A percentile compares a stretch with the other conserved stretches of the same genome.
These are phyloP conservation scores for Anthrax anthrax DNA, from an alignment of 2,888 invertebrate genomes.

Conservation along the genomic window DNA sequence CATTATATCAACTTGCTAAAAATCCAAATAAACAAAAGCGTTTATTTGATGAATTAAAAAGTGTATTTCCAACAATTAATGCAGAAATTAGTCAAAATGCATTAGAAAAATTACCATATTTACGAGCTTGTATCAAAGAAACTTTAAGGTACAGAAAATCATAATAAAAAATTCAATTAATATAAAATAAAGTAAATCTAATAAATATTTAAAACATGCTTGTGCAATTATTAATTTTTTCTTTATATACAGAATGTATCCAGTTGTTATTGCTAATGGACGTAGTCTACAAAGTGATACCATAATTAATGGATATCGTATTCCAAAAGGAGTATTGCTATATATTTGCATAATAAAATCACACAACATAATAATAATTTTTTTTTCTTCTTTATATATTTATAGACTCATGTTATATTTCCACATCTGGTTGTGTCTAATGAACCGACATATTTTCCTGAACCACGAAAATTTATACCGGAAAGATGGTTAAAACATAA, in stretches of 20 bases:
- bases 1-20: constrained; percentile 57
- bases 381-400: no score
- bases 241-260: constrained; percentile 50
- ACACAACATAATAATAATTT: no score
- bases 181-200: no score
- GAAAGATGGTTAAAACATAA: constrained; percentile 60
- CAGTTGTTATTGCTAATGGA: constrained; percentile 68
- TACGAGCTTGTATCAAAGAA: constrained; percentile 65
- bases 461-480: constrained; percentile 54
- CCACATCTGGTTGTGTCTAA: constrained; percentile 66
- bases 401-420: constrained; percentile 62
- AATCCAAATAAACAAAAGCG: constrained; percentile 52
- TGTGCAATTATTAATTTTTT: no score
- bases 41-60: constrained; percentile 47
- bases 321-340: constrained; percentile 64
- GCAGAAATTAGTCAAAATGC: constrained; percentile 42
- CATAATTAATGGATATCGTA: constrained; percentile 58
- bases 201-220: no score
- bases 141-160: constrained; percentile 43
- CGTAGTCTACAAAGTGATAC: constrained; percentile 61
- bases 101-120: constrained; percentile 51
- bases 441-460: constrained; percentile 53
- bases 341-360: background rate
- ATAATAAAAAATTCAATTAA: no score
- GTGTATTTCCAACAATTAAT: constrained; percentile 40